Evolutionary conservation across 1,140 invertebrate species (phyloP).

Genomic region (Planococcus citri): DNA sequence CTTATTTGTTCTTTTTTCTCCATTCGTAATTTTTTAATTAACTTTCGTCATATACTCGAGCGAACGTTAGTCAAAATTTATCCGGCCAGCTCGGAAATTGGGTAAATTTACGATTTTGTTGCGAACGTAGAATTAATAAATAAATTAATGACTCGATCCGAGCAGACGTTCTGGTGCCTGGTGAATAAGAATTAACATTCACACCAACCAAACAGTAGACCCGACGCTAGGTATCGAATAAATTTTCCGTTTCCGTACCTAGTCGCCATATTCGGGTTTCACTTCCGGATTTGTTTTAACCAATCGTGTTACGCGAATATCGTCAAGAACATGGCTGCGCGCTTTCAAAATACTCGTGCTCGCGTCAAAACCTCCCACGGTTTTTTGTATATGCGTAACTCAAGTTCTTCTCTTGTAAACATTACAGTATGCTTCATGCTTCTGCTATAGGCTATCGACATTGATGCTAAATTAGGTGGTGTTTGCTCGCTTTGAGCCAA

Average conservation of each 20-base stretch:
- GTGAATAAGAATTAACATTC: background rate
- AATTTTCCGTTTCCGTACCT: background rate
- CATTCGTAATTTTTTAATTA: background rate
- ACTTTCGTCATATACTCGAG: background rate
- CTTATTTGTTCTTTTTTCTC: background rate
- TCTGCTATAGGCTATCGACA: too few species aligned
- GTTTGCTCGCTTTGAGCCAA: background rate
- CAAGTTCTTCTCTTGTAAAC: background rate
- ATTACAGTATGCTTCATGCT: background rate
- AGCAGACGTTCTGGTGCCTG: background rate
- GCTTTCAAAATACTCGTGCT: background rate
- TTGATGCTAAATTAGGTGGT: background rate
- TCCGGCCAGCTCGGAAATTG: background rate
- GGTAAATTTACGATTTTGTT: background rate
- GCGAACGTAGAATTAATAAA: background rate
- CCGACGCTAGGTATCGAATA: background rate
- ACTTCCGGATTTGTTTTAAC: background rate
- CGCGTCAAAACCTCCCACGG: background rate
- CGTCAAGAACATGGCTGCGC: background rate
- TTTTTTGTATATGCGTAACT: background rate
- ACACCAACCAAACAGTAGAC: background rate
- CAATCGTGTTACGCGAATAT: background rate
- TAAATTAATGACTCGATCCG: background rate
- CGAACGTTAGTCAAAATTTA: background rate
- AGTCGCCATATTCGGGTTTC: background rate